These are phyloP conservation scores for Sinocyclocheilus anshuiensis DNA, from an alignment of 2,113 vertebrate species.

Conservation along the genomic window DNA sequence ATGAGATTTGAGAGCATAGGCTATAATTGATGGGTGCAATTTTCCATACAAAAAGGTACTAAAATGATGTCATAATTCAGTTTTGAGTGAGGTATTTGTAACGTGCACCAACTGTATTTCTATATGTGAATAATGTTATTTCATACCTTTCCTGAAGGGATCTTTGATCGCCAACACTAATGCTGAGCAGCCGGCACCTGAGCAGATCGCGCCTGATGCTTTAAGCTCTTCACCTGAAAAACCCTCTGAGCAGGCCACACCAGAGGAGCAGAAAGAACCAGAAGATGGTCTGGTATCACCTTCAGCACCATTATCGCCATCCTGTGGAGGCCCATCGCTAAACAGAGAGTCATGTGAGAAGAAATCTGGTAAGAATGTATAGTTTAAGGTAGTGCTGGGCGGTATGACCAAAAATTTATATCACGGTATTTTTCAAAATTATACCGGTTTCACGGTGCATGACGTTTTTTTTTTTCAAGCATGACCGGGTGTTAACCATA, in stretches of 20 bases:
- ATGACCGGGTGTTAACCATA: too few species aligned
- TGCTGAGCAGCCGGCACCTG: slow-evolving; percentile 48
- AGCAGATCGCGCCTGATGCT: slow-evolving; percentile 8
- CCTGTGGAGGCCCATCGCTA: slow-evolving; percentile 2
- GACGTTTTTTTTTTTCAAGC: too few species aligned
- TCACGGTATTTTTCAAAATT: too few species aligned
- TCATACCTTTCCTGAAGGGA: slow-evolving; percentile 46
- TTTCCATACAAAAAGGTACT: neutral
- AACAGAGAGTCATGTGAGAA: slow-evolving; percentile 40
- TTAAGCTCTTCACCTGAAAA: slow-evolving; percentile 11
- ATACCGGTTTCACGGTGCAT: too few species aligned
- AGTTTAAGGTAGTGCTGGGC: too few species aligned
- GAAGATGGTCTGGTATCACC: slow-evolving; percentile 45
- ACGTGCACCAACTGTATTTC: neutral
- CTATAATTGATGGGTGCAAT: neutral
- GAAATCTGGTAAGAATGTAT: slow-evolving; percentile 40
- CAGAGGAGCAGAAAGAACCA: slow-evolving; percentile 48
- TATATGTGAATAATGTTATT: neutral
- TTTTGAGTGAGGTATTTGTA: neutral
- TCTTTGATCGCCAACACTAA: slow-evolving; percentile 45
- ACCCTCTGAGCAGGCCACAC: slow-evolving; percentile 2
- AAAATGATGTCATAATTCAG: neutral
- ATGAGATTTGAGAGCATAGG: neutral
- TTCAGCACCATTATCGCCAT: slow-evolving; percentile 34
- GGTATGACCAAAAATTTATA: too few species aligned